Base-by-base conservation (phyloP, 2,113 vertebrate species). In the Oncorhynchus tshawytscha region DNA sequence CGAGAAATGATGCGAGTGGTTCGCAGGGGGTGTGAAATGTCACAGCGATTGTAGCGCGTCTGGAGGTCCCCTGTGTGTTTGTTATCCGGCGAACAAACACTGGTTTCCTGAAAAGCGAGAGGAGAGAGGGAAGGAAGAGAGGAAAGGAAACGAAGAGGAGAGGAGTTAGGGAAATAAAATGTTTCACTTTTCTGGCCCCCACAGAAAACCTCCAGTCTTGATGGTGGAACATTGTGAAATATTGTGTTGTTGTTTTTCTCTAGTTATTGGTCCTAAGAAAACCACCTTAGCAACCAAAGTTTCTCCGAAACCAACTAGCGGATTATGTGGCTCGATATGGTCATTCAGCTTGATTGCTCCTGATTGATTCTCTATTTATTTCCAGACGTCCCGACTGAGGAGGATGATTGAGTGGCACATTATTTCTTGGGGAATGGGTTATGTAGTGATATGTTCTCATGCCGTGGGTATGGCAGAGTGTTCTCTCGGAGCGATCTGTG, bases 401-500 rank as follows among this genome's bases (percentile, higher is more conserved):
- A 70, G 49, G 82, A 60, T 82, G 82, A 84, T 83, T 78, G 80
- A 80, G 73, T 80, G 81, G 82, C 66, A 78, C 80, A 78, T 45
- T 82, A 60, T 74, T 82, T 81, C 67, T 72, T 66, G 72, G 80
- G 75, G 85, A 86, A 78, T 81, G 76, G 15, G 70, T 82, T 72
- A 22, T 60, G 71, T 27, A 34, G 34, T 39, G 54, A 31, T 8
- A 18, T 66, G 76, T 91, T 91, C 87, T 89, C 88, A 90, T 82
- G 82, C 81, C 77, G 84, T 75, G 69, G 83, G 71, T 78, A 81
- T 82, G 16, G 67, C 67, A 22, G 66, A 85, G 67, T 0, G 29
- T 49, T 74, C 70, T 5, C 71, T 67, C 76, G 66, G 72, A 72
- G 65, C 69, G 60, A 76, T 85, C 18, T 83, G 86, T 89, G 89